A percentile compares a stretch with the other conserved stretches of the same genome.
These are phyloP conservation scores for Imbricaverruca yamaguchii DNA, from an alignment of 2,888 invertebrate species.

Conservation along the genomic window DNA sequence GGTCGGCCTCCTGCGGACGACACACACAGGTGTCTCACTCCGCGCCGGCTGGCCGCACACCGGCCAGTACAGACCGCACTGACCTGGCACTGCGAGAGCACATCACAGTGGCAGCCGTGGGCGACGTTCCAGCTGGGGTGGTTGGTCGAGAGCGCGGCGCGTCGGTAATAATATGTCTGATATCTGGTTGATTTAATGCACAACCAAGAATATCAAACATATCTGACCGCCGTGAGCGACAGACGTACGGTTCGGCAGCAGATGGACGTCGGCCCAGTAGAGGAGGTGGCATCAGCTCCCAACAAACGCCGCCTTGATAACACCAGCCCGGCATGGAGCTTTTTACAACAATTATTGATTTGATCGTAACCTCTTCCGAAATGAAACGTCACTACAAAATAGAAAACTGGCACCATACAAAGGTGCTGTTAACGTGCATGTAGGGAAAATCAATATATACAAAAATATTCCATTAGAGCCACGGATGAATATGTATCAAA, in stretches of 20 bases:
- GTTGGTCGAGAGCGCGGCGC: conserved; percentile 24
- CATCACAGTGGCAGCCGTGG: neutral
- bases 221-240: conserved; percentile 63
- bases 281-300: no score
- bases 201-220: conserved; percentile 99
- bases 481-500: no score
- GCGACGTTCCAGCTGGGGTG: neutral
- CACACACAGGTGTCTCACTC: neutral
- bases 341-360: no score
- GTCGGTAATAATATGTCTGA: conserved; percentile 91
- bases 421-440: no score
- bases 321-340: no score
- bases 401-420: no score
- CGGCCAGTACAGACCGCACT: neutral
- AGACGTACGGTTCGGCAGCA: neutral
- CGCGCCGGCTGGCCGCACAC: neutral
- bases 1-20: conserved; percentile 70
- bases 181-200: conserved; percentile 85
- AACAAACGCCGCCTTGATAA: no score
- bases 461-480: no score
- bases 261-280: no score
- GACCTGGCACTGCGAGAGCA: neutral
- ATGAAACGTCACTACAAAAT: no score
- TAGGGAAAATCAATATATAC: no score
- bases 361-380: no score